Evolutionary conservation across 2,888 invertebrate genomes (phyloP).

Genomic region (Graphium colonna): DNA sequence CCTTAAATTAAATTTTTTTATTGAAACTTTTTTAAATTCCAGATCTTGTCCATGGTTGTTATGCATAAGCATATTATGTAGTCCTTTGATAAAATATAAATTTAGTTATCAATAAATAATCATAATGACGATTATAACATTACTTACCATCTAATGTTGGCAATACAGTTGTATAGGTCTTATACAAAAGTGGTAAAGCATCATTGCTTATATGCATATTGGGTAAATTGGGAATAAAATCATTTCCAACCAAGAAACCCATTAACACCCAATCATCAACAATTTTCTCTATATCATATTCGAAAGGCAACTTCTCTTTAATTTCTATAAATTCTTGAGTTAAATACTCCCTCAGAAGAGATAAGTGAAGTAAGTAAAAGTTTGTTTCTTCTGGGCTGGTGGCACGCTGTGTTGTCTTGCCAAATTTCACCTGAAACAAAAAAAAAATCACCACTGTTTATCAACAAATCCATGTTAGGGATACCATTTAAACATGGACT

Average conservation of each 20-base stretch:
- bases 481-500: too few relatives aligned
- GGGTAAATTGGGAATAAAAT: slow-evolving; percentile 98
- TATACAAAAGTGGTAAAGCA: slow-evolving; percentile 92
- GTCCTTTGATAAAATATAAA: too few relatives aligned
- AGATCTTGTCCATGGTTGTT: too few relatives aligned
- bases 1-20: too few relatives aligned
- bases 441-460: too few relatives aligned
- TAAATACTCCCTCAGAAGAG: slow-evolving; percentile 94
- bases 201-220: slow-evolving; percentile 96
- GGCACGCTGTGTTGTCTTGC: slow-evolving; percentile 83
- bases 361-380: slow-evolving; percentile 95
- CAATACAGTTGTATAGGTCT: slow-evolving; percentile 91
- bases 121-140: too few relatives aligned
- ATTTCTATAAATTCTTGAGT: slow-evolving; percentile 91
- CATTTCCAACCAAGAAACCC: slow-evolving; percentile 98
- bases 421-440: slow-evolving; percentile 84
- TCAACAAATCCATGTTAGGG: too few relatives aligned
- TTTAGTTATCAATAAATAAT: too few relatives aligned
- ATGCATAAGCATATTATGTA: too few relatives aligned
- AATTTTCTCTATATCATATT: slow-evolving; percentile 92
- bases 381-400: slow-evolving; percentile 92
- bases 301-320: slow-evolving; percentile 84
- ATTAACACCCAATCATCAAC: slow-evolving; percentile 99
- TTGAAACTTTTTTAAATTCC: too few relatives aligned
- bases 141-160: slow-evolving; percentile 90